These are phyloP conservation scores for Forficula auricularia DNA, from an alignment of 1,140 invertebrate species.

Conservation along the genomic window DNA sequence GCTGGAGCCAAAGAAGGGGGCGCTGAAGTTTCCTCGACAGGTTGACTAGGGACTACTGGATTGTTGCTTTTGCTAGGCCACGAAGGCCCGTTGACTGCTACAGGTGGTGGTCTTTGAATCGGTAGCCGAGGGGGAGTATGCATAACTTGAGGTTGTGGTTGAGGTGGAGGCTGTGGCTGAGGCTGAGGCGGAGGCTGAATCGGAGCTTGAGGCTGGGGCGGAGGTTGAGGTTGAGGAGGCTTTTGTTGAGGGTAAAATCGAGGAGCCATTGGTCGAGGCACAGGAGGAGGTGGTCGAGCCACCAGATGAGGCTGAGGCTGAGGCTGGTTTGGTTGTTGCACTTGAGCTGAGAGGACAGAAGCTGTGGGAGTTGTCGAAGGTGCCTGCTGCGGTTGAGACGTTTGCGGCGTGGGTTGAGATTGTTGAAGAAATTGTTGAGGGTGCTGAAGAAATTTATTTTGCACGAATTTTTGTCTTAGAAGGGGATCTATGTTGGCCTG, in stretches of 20 bases:
- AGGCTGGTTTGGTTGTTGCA: neutral
- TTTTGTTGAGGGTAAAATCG: conserved; percentile 23
- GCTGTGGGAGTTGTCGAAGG: neutral
- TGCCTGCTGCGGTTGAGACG: conserved; percentile 18
- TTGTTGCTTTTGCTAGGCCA: neutral
- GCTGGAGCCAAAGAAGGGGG: neutral
- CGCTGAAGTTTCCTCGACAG: neutral
- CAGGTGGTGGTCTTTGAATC: conserved; percentile 11
- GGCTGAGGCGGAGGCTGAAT: neutral
- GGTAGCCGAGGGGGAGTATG: neutral
- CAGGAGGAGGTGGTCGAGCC: neutral
- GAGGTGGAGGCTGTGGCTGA: conserved; percentile 1
- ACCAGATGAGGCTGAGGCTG: neutral
- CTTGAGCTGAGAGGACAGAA: too few species aligned
- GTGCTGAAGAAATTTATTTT: too few species aligned
- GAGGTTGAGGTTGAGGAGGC: conserved; percentile 11
- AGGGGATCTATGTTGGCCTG: conserved; percentile 7
- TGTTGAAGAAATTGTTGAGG: too few species aligned
- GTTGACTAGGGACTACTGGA: conserved; percentile 1
- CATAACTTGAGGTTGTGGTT: neutral
- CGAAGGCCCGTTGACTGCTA: conserved; percentile 9
- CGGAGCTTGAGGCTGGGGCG: conserved; percentile 14
- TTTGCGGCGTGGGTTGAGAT: neutral
- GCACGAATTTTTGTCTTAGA: too few species aligned
- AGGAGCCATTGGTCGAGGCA: conserved; percentile 12